Conservation (phyloP, 2,797 vertebrate species). For the Sebastes minor region DNA sequence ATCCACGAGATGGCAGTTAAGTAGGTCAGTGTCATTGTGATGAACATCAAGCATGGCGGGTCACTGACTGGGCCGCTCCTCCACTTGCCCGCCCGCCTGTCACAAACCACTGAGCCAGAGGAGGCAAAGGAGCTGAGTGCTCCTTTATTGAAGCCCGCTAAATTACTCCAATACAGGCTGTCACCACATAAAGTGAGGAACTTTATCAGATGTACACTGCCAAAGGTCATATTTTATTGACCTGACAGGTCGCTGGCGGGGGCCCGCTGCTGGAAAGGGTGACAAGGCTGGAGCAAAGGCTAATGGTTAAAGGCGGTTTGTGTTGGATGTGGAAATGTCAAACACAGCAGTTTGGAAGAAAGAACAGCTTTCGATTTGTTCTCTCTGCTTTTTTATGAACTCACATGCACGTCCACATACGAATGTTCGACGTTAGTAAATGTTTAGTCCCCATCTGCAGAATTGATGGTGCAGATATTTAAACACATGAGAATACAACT, state of each 20-base stretch:
- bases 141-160: constrained; percentile 67
- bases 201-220: constrained; percentile 74
- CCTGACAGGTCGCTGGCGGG: constrained; percentile 59
- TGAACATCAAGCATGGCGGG: constrained; percentile 78
- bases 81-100: constrained; percentile 76
- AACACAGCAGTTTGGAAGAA: constrained; percentile 12
- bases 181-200: constrained; percentile 65
- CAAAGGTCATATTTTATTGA: constrained; percentile 76
- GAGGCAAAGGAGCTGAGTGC: constrained; percentile 62
- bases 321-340: constrained; percentile 52
- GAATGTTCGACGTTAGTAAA: background rate
- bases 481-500: background rate
- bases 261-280: constrained; percentile 37
- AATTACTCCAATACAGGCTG: constrained; percentile 65
- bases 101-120: constrained; percentile 65
- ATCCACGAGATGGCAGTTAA: constrained; percentile 76
- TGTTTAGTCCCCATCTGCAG: background rate
- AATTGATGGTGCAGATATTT: background rate
- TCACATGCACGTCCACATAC: constrained; percentile 18
- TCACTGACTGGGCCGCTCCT: constrained; percentile 69
- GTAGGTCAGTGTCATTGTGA: constrained; percentile 84
- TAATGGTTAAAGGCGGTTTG: constrained; percentile 48
- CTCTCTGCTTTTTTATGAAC: background rate
- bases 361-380: background rate
- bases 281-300: constrained; percentile 22